Evolutionary conservation across 2,888 invertebrate genomes (phyloP).

Genomic region (Lasioglossum oenotherae): DNA sequence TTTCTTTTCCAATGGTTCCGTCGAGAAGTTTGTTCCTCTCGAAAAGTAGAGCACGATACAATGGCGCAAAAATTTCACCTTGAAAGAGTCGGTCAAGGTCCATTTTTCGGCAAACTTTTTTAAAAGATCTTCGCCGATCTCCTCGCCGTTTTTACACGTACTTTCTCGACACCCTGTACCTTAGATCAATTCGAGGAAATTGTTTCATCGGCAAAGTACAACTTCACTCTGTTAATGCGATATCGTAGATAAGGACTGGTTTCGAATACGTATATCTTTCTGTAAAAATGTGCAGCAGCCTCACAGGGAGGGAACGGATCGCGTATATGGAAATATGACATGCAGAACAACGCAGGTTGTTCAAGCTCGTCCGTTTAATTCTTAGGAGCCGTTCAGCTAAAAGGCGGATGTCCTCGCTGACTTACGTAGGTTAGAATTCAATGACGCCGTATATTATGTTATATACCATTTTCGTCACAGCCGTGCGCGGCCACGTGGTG

Average conservation of each 20-base stretch:
- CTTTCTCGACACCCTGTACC: background rate
- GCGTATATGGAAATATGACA: conserved; percentile 56
- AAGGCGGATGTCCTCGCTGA: background rate
- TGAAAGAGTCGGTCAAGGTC: too few relatives aligned
- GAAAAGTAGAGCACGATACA: too few relatives aligned
- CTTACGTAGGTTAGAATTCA: conserved; percentile 33
- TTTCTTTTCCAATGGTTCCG: too few relatives aligned
- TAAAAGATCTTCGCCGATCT: too few relatives aligned
- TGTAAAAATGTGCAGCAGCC: conserved; percentile 38
- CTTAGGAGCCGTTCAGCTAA: background rate
- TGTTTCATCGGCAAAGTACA: conserved; percentile 7
- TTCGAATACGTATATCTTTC: background rate
- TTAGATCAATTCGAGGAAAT: background rate
- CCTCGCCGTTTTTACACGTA: too few relatives aligned
- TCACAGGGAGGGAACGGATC: conserved; percentile 11
- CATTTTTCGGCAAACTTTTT: too few relatives aligned
- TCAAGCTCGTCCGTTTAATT: background rate
- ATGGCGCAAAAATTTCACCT: too few relatives aligned
- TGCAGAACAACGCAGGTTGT: conserved; percentile 48
- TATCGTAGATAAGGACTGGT: background rate
- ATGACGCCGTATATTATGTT: conserved; percentile 10
- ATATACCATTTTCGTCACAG: conserved; percentile 36
- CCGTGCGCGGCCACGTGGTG: conserved; percentile 64
- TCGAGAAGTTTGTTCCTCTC: too few relatives aligned
- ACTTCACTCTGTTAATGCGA: conserved; percentile 47